phyloP scores from a whole-genome alignment of 2,888 invertebrate genomes.

The Leucania comma region DNA sequence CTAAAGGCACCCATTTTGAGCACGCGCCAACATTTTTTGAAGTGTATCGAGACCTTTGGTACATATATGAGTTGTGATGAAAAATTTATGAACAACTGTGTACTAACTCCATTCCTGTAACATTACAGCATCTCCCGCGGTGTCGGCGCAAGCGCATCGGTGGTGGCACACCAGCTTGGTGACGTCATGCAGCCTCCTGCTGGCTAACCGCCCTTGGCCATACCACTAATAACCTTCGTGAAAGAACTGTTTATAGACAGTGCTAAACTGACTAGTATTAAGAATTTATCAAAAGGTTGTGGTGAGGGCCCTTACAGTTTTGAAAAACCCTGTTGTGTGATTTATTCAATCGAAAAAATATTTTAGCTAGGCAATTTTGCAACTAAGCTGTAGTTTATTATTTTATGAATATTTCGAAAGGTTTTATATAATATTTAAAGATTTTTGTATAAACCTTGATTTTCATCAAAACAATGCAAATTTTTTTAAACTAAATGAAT shows the following conservation, averaged over 20 bases:
- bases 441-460: background rate
- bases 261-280: conserved; percentile 27
- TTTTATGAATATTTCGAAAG: background rate
- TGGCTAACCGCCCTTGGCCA: background rate
- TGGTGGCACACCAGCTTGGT: conserved; percentile 92
- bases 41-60: background rate
- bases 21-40: background rate
- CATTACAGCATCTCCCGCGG: conserved; percentile 92
- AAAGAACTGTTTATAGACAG: conserved; percentile 28
- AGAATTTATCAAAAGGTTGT: conserved; percentile 5
- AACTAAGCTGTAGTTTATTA: background rate
- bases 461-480: background rate
- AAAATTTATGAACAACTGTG: background rate
- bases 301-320: background rate
- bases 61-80: background rate
- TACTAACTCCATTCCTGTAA: conserved; percentile 9
- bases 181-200: conserved; percentile 92
- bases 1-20: no score
- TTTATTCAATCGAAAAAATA: conserved; percentile 1
- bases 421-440: background rate
- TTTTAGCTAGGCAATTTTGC: background rate
- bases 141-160: conserved; percentile 88
- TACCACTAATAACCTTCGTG: conserved; percentile 7
- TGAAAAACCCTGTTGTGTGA: conserved; percentile 3
- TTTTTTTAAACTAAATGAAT: background rate